These are phyloP conservation scores for Hydrotaea cyrtoneurina DNA, from an alignment of 2,888 invertebrate genomes.

Conservation along the genomic window DNA sequence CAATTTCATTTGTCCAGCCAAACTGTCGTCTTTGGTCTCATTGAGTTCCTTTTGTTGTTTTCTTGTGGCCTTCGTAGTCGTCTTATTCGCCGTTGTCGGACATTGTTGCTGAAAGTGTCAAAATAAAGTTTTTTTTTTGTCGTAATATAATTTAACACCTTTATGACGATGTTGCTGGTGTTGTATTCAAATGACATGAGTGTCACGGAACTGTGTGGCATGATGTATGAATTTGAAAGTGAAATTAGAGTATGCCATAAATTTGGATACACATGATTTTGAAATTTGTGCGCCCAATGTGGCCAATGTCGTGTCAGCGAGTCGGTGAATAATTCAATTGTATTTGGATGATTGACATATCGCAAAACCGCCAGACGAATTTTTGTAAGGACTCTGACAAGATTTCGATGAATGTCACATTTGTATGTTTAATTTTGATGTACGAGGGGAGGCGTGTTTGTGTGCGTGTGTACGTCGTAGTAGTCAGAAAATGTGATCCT, in stretches of 20 bases:
- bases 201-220: constrained; percentile 48
- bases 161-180: constrained; percentile 47
- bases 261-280: constrained; percentile 25
- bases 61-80: background rate
- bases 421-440: background rate
- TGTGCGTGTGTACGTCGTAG: too few species aligned
- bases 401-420: constrained; percentile 15
- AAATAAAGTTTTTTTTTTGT: constrained; percentile 34
- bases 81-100: constrained; percentile 13
- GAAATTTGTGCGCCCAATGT: constrained; percentile 32
- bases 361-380: constrained; percentile 28
- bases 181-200: constrained; percentile 60
- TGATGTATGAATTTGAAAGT: constrained; percentile 47
- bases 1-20: constrained; percentile 65
- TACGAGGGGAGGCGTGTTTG: too few species aligned
- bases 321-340: constrained; percentile 7
- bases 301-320: background rate
- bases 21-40: constrained; percentile 57
- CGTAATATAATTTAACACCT: constrained; percentile 62
- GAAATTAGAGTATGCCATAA: constrained; percentile 41
- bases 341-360: constrained; percentile 16
- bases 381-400: constrained; percentile 22
- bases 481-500: too few species aligned
- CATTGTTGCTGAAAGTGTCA: constrained; percentile 61
- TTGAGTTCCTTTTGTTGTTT: constrained; percentile 5